Percentiles rank a stretch among this genome's conserved stretches.
Evolutionary conservation across 2,113 vertebrate genomes (phyloP).

Genomic region (Brachionichthys hirsutus): DNA sequence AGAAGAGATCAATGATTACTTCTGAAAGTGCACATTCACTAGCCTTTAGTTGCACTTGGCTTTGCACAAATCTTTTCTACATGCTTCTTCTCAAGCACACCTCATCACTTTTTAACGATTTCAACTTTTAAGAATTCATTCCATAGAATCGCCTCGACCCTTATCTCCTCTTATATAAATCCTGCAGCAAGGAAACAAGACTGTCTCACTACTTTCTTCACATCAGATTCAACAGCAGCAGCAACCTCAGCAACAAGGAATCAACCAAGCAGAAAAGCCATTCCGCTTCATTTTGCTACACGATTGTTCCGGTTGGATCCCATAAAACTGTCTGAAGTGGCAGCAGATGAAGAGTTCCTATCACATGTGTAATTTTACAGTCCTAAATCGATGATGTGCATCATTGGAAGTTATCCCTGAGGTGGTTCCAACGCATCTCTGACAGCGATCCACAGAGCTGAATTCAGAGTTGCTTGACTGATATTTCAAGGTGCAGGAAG

Average conservation of each 20-base stretch:
- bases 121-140: conserved; percentile 60
- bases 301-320: background rate
- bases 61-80: conserved; percentile 10
- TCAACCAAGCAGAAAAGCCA: no score
- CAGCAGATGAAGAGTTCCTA: background rate
- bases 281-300: no score
- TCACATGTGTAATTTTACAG: background rate
- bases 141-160: background rate
- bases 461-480: conserved; percentile 12
- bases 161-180: background rate
- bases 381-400: conserved; percentile 1
- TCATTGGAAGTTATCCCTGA: conserved; percentile 55
- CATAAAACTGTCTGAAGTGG: no score
- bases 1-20: conserved; percentile 1
- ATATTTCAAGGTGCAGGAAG: conserved; percentile 40
- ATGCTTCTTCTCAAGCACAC: conserved; percentile 1
- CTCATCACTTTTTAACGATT: conserved; percentile 23
- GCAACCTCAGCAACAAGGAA: no score
- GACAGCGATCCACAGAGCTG: conserved; percentile 21
- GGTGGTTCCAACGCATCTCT: conserved; percentile 32
- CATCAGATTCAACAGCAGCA: no score
- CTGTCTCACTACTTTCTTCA: background rate
- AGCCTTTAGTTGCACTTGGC: conserved; percentile 20
- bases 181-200: background rate
- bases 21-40: conserved; percentile 10